These are phyloP conservation scores for Tenodera sinensis DNA, from an alignment of 2,888 invertebrate genomes.

Conservation along the genomic window DNA sequence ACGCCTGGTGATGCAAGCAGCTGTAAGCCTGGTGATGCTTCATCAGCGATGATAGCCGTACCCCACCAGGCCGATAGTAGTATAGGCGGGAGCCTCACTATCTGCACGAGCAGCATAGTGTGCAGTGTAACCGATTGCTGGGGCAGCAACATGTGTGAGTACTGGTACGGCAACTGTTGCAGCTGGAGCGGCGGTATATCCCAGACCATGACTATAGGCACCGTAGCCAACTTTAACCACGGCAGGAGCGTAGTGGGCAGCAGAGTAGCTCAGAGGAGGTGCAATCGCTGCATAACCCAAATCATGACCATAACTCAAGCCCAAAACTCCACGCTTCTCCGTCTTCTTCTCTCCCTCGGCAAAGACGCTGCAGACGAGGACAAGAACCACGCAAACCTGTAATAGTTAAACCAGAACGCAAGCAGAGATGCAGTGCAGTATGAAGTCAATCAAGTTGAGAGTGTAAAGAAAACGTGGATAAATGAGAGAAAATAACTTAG, in stretches of 20 bases:
- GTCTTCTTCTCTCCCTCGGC: constrained; percentile 36
- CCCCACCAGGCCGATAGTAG: background rate
- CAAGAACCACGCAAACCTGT: constrained; percentile 25
- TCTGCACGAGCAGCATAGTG: constrained; percentile 1
- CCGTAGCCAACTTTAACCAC: constrained; percentile 8
- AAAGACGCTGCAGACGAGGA: constrained; percentile 25
- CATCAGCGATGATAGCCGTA: background rate
- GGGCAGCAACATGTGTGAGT: background rate
- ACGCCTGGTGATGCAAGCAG: too few species aligned
- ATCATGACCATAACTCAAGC: constrained; percentile 42
- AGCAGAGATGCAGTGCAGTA: too few species aligned
- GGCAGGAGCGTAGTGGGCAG: constrained; percentile 18
- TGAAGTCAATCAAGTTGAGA: too few species aligned
- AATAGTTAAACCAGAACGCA: background rate
- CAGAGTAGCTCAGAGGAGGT: constrained; percentile 12
- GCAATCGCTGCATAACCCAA: background rate
- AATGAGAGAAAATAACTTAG: too few species aligned
- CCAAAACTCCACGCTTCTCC: constrained; percentile 50
- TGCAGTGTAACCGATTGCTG: background rate
- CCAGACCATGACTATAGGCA: background rate
- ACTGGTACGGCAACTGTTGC: constrained; percentile 3
- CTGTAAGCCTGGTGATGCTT: background rate
- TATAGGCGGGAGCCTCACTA: background rate
- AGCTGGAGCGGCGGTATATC: constrained; percentile 2
- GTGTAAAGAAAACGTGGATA: too few species aligned